phyloP scores from a whole-genome alignment of 2,113 vertebrate genomes.

The Oryzias melastigma region DNA sequence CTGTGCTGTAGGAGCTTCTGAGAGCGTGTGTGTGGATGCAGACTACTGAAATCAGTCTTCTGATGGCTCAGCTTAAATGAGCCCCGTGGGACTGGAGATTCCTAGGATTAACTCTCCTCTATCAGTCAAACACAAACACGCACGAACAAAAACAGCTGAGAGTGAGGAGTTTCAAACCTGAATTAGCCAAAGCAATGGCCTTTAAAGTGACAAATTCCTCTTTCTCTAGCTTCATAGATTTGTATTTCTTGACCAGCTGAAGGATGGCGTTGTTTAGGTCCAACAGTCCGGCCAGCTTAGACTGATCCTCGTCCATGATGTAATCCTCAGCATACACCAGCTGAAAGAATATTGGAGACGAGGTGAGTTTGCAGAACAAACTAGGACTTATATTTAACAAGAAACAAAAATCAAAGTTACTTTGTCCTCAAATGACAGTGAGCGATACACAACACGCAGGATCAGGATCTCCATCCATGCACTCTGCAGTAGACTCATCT shows the following conservation, averaged over 20 bases:
- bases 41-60: constrained; percentile 78
- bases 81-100: constrained; percentile 70
- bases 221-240: constrained; percentile 97
- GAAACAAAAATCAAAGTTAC: constrained; percentile 12
- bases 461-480: constrained; percentile 99
- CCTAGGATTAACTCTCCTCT: constrained; percentile 71
- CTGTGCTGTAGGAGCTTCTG: constrained; percentile 29
- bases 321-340: constrained; percentile 99
- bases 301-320: constrained; percentile 99
- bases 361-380: neutral
- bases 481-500: constrained; percentile 99
- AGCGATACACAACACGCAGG: constrained; percentile 96
- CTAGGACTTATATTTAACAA: neutral
- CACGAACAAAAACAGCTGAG: constrained; percentile 16
- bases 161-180: constrained; percentile 81
- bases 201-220: constrained; percentile 99
- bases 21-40: constrained; percentile 48
- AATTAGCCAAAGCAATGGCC: constrained; percentile 99
- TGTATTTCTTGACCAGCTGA: constrained; percentile 98
- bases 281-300: constrained; percentile 94
- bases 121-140: constrained; percentile 18
- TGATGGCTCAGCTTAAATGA: constrained; percentile 82
- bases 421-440: constrained; percentile 96
- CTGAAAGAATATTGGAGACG: constrained; percentile 39
- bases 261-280: constrained; percentile 98